Conservation (phyloP, 2,888 invertebrate genomes). For the Sicus ferrugineus region DNA sequence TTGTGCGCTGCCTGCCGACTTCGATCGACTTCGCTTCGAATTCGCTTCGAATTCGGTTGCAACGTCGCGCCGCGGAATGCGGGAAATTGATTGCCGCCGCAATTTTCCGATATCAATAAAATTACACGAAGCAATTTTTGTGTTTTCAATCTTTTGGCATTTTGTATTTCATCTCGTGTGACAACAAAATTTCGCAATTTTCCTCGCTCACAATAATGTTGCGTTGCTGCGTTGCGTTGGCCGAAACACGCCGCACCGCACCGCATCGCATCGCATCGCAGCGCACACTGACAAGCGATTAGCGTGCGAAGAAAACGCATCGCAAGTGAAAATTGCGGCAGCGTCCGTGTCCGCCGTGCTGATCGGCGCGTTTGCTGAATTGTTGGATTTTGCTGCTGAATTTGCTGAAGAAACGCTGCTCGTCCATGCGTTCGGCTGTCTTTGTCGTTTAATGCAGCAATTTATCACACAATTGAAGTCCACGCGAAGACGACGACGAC, state of each 20-base stretch:
- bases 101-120: conserved; percentile 31
- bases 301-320: conserved; percentile 18
- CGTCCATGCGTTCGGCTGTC: conserved; percentile 36
- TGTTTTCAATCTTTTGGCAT: background rate
- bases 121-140: conserved; percentile 17
- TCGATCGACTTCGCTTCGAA: background rate
- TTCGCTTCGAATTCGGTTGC: background rate
- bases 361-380: background rate
- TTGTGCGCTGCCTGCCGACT: too few relatives aligned
- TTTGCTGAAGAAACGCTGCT: conserved; percentile 37
- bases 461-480: conserved; percentile 27
- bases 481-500: background rate
- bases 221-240: background rate
- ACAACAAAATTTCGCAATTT: conserved; percentile 5
- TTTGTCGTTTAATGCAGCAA: conserved; percentile 35
- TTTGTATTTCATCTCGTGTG: background rate
- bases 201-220: background rate
- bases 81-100: conserved; percentile 29
- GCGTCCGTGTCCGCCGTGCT: background rate
- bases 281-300: conserved; percentile 27
- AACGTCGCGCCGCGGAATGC: conserved; percentile 9
- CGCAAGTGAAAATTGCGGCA: conserved; percentile 32
- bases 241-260: background rate
- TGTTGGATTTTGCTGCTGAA: conserved; percentile 32
- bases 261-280: background rate